Evolutionary conservation across 2,113 vertebrate genomes (phyloP), one percentile per base, ranked within the genome.

Genomic region (Cynopterus brachyotis): DNA sequence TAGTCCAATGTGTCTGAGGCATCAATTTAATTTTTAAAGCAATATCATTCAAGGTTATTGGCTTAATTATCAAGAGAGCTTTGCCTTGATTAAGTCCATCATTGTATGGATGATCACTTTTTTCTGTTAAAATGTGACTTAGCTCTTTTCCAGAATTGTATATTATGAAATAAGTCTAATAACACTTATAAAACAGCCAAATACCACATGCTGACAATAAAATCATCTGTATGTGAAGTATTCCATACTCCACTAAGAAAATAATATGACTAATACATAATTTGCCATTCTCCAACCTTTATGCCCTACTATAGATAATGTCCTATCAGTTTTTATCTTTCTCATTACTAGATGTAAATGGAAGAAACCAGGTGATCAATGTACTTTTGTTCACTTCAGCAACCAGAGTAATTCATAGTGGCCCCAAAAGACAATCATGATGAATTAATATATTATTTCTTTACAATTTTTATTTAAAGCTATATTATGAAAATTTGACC

Each of bases 391-490:
- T 89, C 82, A 91, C 55, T 95, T 85, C 78, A 86, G 28, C 73
- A 86, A 76, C n/a, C 78, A 88, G 60, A 93, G 22, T 73, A 82
- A 89, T 86, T 91, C 73, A 83, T 32, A 87, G 62, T 47, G 59
- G 24, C 7, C 57, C 59, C 85, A 53, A 94, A 96, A 89, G 72
- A 87, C 62, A 62, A 69, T 47, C 30, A 85, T 79, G 92, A 89
- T 35, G 24, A 59, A 35, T 83, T 66, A 81, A 93, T 59, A 76
- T 30, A 67, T 47, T 81, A 47, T 75, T 75, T 82, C 45, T 85
- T 73, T 42, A 85, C 28, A 72, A 67, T 20, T 92, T 97, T 87
- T 96, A 92, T 80, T 96, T 95, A 92, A 89, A 87, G 26, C 53
- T 66, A 24, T 84, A 59, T 64, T 81, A 80, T 90, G 91, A 30